phyloP scores from a whole-genome alignment of 1,140 invertebrate species.

The Cephus cinctus region DNA sequence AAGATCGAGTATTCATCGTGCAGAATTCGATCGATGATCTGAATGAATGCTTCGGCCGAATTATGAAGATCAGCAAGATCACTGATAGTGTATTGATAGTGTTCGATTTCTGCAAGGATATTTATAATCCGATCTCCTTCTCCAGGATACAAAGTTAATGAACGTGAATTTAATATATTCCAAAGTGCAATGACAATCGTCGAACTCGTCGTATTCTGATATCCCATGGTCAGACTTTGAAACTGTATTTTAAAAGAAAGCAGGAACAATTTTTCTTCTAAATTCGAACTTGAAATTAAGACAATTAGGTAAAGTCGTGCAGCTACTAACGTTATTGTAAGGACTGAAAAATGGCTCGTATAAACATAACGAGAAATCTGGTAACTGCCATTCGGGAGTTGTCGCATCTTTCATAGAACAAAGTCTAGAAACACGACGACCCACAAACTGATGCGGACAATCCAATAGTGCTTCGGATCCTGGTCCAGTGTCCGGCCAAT shows the following conservation, averaged over 20 bases:
- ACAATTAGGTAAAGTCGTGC: slow-evolving; percentile 7
- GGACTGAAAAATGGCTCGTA: slow-evolving; percentile 64
- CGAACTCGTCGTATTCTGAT: slow-evolving; percentile 61
- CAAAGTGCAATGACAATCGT: slow-evolving; percentile 57
- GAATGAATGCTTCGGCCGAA: slow-evolving; percentile 49
- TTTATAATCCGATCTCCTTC: slow-evolving; percentile 58
- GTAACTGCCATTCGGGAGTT: slow-evolving; percentile 68
- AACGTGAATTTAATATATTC: slow-evolving; percentile 50
- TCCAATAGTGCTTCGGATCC: slow-evolving; percentile 61
- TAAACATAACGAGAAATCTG: slow-evolving; percentile 73
- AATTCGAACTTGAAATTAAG: slow-evolving; percentile 24
- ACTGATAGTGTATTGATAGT: slow-evolving; percentile 51
- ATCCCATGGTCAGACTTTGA: slow-evolving; percentile 63
- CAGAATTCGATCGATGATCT: slow-evolving; percentile 56
- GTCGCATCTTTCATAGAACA: slow-evolving; percentile 62
- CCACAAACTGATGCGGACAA: slow-evolving; percentile 58
- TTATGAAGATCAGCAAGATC: slow-evolving; percentile 38
- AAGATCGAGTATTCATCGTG: slow-evolving; percentile 53
- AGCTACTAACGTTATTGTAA: slow-evolving; percentile 62
- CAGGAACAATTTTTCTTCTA: slow-evolving; percentile 14
- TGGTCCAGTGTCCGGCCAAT: slow-evolving; percentile 65
- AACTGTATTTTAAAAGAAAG: slow-evolving; percentile 59
- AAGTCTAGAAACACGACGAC: slow-evolving; percentile 54
- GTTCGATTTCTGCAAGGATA: slow-evolving; percentile 54
- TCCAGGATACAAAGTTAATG: slow-evolving; percentile 56